Evolutionary conservation across 53 echinoderm and acorn worm genomes (phyloP).

Genomic region (Pentamera pediparva): DNA sequence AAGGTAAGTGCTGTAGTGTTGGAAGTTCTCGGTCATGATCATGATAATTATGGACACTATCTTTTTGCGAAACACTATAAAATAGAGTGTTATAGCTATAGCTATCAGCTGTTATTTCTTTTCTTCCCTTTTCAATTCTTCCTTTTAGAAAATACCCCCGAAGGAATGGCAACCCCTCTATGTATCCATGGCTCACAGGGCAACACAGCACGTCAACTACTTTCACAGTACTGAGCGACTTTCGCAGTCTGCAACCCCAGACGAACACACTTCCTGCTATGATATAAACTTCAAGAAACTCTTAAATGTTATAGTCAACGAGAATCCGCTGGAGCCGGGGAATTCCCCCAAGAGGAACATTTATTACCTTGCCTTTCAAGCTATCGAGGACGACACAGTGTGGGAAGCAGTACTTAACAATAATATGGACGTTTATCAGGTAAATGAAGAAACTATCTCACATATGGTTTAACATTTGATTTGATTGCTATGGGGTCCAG

Average conservation of each 20-base stretch:
- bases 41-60: no score
- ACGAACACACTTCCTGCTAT: slow-evolving; percentile 31
- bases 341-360: slow-evolving; percentile 35
- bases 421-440: slow-evolving; percentile 72
- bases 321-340: slow-evolving; percentile 51
- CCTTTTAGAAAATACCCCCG: slow-evolving; percentile 66
- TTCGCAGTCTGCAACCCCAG: not conserved
- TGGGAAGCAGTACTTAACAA: slow-evolving; percentile 74
- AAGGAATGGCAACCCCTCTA: slow-evolving; percentile 53
- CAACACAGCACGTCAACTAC: slow-evolving; percentile 54
- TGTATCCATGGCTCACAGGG: slow-evolving; percentile 43
- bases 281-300: slow-evolving; percentile 62
- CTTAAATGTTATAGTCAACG: slow-evolving; percentile 69
- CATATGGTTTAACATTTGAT: not conserved
- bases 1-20: no score
- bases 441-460: not conserved
- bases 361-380: slow-evolving; percentile 75
- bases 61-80: no score
- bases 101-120: not conserved
- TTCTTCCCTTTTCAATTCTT: not conserved
- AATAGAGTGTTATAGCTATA: no score
- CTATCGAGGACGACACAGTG: slow-evolving; percentile 66
- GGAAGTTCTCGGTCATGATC: no score
- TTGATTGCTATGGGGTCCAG: no score
- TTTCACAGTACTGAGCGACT: slow-evolving; percentile 44